Evolutionary conservation across 2,888 invertebrate genomes (phyloP).

Genomic region (Latrodectus elegans): DNA sequence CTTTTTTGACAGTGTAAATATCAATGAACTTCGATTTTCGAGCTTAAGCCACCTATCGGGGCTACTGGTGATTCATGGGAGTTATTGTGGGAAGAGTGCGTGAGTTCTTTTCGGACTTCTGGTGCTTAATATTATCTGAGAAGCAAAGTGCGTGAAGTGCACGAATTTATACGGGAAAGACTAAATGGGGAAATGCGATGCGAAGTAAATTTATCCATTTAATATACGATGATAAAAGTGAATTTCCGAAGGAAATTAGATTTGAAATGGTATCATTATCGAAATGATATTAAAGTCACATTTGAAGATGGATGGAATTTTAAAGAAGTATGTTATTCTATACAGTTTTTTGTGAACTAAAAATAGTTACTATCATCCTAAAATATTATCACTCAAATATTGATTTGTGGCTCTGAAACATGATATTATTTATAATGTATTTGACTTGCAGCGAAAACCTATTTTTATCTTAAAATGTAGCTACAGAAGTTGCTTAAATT

Average conservation of each 20-base stretch:
- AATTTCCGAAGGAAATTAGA: background rate
- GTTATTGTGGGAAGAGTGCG: constrained; percentile 7
- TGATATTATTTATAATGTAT: too few species aligned
- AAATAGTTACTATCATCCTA: too few species aligned
- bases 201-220: background rate
- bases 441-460: too few species aligned
- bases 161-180: background rate
- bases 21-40: constrained; percentile 46
- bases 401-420: too few species aligned
- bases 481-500: too few species aligned
- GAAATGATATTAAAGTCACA: background rate
- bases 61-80: constrained; percentile 10
- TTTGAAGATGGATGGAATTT: background rate
- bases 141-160: background rate
- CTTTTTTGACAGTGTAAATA: constrained; percentile 35
- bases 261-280: background rate
- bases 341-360: too few species aligned
- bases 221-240: background rate
- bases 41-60: constrained; percentile 16
- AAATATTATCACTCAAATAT: too few species aligned
- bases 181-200: background rate
- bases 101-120: background rate
- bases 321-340: too few species aligned
- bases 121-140: background rate
- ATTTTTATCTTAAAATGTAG: too few species aligned